phyloP scores from a whole-genome alignment of 2,888 invertebrate species.

The Seira musarum region DNA sequence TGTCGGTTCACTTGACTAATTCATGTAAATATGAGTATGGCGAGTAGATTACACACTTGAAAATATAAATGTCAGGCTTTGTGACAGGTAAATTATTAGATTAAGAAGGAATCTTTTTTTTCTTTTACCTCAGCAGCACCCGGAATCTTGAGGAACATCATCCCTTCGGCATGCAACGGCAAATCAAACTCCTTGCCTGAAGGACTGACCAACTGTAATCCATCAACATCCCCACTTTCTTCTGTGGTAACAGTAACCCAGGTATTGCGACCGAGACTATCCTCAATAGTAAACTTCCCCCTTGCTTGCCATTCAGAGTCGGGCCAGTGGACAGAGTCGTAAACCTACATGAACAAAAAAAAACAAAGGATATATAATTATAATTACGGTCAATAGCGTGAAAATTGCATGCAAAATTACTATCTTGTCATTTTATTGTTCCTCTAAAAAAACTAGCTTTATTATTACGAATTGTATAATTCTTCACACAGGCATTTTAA shows the following conservation, averaged over 20 bases:
- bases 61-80: constrained; percentile 45
- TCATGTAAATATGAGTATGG: no score
- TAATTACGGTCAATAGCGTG: constrained; percentile 30
- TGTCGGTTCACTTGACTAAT: no score
- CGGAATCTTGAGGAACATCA: constrained; percentile 69
- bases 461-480: no score
- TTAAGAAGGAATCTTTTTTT: constrained; percentile 23
- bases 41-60: no score
- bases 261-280: constrained; percentile 69
- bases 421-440: constrained; percentile 24
- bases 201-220: constrained; percentile 69
- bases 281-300: constrained; percentile 70
- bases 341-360: constrained; percentile 63
- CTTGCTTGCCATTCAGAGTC: constrained; percentile 67
- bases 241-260: constrained; percentile 69
- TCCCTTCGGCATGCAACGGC: constrained; percentile 69
- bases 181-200: constrained; percentile 69
- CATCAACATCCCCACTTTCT: constrained; percentile 70
- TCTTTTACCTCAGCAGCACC: constrained; percentile 69
- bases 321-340: constrained; percentile 68
- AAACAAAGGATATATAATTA: background rate
- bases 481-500: no score
- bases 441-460: no score
- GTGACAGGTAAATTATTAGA: constrained; percentile 61
- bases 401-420: constrained; percentile 32